These are phyloP conservation scores for Helicoverpa armigera DNA, from an alignment of 1,140 invertebrate species.

Conservation along the genomic window DNA sequence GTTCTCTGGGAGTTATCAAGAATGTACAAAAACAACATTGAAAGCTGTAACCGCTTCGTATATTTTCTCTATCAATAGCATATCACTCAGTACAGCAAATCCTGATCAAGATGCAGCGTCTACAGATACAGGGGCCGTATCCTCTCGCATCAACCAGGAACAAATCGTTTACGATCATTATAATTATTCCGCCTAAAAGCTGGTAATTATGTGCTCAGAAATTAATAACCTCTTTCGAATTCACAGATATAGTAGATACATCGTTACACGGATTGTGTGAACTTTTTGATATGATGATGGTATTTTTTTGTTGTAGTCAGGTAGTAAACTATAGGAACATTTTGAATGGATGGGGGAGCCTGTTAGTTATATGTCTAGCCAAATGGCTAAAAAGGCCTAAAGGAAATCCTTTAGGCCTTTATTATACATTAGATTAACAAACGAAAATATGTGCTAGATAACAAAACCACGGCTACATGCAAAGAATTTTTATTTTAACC, in stretches of 20 bases:
- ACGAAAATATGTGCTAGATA: too few relatives aligned
- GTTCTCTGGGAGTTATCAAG: too few relatives aligned
- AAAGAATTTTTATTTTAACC: too few relatives aligned
- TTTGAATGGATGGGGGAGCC: too few relatives aligned
- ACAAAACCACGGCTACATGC: too few relatives aligned
- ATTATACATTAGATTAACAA: too few relatives aligned
- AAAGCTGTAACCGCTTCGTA: neutral
- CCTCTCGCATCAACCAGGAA: constrained; percentile 72
- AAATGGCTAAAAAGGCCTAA: too few relatives aligned
- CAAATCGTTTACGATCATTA: constrained; percentile 54
- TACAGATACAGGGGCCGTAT: constrained; percentile 74
- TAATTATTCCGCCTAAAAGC: constrained; percentile 14
- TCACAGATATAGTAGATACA: neutral
- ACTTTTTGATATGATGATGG: neutral
- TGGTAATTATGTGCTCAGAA: constrained; percentile 28
- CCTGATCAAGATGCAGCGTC: constrained; percentile 63
- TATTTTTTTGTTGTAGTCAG: neutral
- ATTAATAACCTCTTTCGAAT: neutral
- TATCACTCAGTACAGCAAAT: constrained; percentile 60
- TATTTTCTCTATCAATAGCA: neutral
- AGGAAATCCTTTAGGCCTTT: neutral
- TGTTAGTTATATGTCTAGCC: neutral
- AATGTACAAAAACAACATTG: too few relatives aligned
- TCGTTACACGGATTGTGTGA: neutral
- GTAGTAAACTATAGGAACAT: too few relatives aligned